Conservation (phyloP, 2,888 invertebrate genomes). For the Cremastinae sp. region DNA sequence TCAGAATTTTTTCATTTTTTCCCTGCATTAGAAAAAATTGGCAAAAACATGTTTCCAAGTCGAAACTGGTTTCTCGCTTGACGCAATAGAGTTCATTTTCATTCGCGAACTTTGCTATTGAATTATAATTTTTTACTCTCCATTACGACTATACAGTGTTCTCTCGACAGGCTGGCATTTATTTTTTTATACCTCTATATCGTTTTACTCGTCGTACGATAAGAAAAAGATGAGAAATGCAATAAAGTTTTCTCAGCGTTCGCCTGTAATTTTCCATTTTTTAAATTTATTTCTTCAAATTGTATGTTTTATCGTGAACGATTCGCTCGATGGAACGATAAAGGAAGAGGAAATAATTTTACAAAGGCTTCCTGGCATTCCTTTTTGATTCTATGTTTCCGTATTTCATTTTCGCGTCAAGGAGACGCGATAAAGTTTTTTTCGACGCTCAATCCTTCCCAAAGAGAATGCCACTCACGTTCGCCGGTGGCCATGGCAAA, state of each 20-base stretch:
- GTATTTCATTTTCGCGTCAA: background rate
- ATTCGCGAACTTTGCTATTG: constrained; percentile 32
- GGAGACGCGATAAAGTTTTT: constrained; percentile 8
- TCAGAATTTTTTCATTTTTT: no score
- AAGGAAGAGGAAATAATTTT: background rate
- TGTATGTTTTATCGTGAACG: no score
- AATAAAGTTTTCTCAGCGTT: no score
- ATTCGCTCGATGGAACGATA: no score
- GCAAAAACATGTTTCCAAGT: no score
- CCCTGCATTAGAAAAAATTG: no score
- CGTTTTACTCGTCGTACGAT: constrained; percentile 17
- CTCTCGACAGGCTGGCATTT: no score
- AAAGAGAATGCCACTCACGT: constrained; percentile 21
- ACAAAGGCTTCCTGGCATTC: background rate
- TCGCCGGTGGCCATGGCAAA: constrained; percentile 16
- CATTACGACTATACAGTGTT: background rate
- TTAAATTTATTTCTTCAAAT: no score
- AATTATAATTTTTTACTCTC: constrained; percentile 47
- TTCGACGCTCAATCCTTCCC: background rate
- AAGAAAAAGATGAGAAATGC: background rate
- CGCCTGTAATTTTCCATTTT: no score
- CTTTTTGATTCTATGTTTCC: no score
- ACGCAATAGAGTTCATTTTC: background rate
- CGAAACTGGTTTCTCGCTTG: background rate
- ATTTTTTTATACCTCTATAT: background rate